Evolutionary conservation across 92 coral and sea anemone genomes (phyloP), one percentile per base, ranked within the genome.

Genomic region (Pocillopora grandis): DNA sequence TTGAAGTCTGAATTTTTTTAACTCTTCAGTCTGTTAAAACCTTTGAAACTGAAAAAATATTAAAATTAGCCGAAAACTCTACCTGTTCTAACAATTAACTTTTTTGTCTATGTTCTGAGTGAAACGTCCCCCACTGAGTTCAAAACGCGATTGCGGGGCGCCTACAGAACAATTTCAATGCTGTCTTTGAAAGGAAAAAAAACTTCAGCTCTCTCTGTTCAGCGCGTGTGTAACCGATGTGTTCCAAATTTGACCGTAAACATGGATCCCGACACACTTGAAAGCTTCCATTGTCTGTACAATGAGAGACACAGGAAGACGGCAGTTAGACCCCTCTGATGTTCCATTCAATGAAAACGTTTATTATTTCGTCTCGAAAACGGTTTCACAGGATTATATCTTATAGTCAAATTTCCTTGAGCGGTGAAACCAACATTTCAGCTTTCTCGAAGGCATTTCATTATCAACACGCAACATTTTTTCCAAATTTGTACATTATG

Each of bases 401-500:
- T 66, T 13, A 62, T 10, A 33, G 21, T 36, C 20, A 37, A 77
- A 61, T 62, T 17, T 58, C 62, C 71, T 68, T 68, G 73, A 68
- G 68, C 27, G 37, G 73, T 67, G 73, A 70, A 42, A 42, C 52
- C 52, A 42, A 42, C 52, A 42, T 10, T 33, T 70, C 33, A 55
- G 14, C 4, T 3, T 70, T n/a, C 74, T 35, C 9, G 10, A 19
- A 16, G 55, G 20, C 17, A 37, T 70, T 70, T 70, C 42, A 27
- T 31, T 70, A 70, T 70, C 75, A 65, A 73, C 73, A 52, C 62
- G 71, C 3, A 27, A 55, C 37, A 79, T 62, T 78, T 52, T 61
- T 15, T 37, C 27, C 69, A 76, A 55, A 55, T 52, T 18, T 70
- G 69, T 66, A 68, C 76, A 81, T 80, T 57, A 80, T 67, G 84